A percentile compares a stretch with the other conserved stretches of the same genome.
These are phyloP conservation scores for Steatornis caripensis DNA, from an alignment of 2,113 vertebrate species.

Conservation along the genomic window DNA sequence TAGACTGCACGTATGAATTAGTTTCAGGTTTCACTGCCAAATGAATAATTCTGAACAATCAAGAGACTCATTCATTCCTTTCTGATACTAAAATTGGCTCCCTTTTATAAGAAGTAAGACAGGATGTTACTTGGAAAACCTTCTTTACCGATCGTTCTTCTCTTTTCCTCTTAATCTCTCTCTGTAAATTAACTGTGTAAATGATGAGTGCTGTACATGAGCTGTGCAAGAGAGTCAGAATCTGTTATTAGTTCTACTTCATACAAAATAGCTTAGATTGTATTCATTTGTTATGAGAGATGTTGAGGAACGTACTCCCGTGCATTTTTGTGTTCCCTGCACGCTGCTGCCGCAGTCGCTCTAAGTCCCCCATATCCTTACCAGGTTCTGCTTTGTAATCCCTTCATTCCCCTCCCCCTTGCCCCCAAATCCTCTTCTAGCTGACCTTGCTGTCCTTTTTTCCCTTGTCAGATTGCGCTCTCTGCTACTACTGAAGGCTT, in stretches of 20 bases:
- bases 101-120: not conserved
- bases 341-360: not conserved
- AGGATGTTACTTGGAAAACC: not conserved
- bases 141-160: not conserved
- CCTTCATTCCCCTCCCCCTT: not conserved
- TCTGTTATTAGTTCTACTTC: not conserved
- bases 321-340: not conserved
- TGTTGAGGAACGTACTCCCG: not conserved
- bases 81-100: not conserved
- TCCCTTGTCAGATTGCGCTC: not conserved
- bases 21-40: conserved; percentile 11
- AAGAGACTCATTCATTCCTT: conserved; percentile 29
- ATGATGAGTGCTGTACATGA: not conserved
- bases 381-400: not conserved
- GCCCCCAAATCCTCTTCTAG: not conserved
- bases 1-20: not conserved
- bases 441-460: conserved; percentile 27
- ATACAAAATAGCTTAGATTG: not conserved
- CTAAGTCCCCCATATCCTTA: not conserved
- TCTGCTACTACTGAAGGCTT: conserved; percentile 15
- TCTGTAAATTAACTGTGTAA: not conserved
- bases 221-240: not conserved
- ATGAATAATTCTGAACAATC: not conserved
- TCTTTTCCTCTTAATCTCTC: conserved; percentile 9
- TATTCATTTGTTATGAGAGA: not conserved